Evolutionary conservation across 2,888 invertebrate species (phyloP), one percentile per base, ranked within the genome.

Genomic region (Cantharis flavilabris): DNA sequence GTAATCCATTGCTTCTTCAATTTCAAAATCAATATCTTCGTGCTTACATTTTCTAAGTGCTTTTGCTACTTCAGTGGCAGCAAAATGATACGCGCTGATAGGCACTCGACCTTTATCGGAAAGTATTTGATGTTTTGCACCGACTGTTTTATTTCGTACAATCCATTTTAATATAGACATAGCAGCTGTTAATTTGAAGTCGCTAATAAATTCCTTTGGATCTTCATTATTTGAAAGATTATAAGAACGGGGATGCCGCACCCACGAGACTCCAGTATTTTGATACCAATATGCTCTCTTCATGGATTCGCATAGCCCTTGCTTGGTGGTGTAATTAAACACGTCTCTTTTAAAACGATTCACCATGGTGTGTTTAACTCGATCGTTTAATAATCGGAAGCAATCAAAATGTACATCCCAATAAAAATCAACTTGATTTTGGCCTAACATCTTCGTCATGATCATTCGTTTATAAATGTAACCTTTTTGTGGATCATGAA

Each of bases 141-240:
- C 30, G 7, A 14, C 28, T 18, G 81, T 80, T 67, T 71, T 71
- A 9, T 75, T 82, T n/a, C 82, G 82, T 1, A 90, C 88, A 70
- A 92, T 89, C 89, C 91, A 94, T 84, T 94, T 93, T 62, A 97
- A 87, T 73, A 97, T 88, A 80, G 93, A 93, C 71, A 94, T 92
- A 81, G 96, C 95, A 3, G 96, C 94, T 3, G 96, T 96, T 72
- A 94, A 89, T 84, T 93, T 92, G 85, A 93, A 97, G 86, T 97
- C 96, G 81, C 91, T 91, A 74, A 91, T 86, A 84, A 94, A 94
- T 23, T 90, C 90, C 73, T 90, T 90, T 65, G 90, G 86, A 81
- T 93, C 93, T 20, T 90, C 90, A 13, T 86, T 86, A 81, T 92
- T 90, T 69, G 88, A 89, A 71, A 93, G 90, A 82, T 91, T 91